Evolutionary conservation across 2,888 invertebrate species (phyloP).

Genomic region (Leucania comma): DNA sequence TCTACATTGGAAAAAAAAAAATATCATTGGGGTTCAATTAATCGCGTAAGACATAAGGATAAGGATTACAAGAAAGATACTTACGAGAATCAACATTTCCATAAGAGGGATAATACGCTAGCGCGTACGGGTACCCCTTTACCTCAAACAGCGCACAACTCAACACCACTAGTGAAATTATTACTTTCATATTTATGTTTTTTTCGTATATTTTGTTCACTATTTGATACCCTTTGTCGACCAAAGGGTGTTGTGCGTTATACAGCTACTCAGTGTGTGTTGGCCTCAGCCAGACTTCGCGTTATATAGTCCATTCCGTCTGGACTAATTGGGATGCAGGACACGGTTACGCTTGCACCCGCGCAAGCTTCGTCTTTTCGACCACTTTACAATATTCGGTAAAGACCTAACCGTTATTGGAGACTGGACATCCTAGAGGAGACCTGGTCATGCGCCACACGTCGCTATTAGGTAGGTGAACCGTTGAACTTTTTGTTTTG

Average conservation of each 20-base stretch:
- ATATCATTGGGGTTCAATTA: not conserved
- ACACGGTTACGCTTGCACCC: slow-evolving; percentile 79
- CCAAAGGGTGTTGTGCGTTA: slow-evolving; percentile 76
- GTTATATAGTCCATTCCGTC: slow-evolving; percentile 84
- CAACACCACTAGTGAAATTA: slow-evolving; percentile 72
- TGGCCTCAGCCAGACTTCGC: slow-evolving; percentile 70
- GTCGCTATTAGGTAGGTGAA: slow-evolving; percentile 72
- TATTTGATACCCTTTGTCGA: slow-evolving; percentile 65
- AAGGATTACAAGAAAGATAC: slow-evolving; percentile 64
- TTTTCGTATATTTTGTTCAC: slow-evolving; percentile 58
- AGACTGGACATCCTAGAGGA: slow-evolving; percentile 78
- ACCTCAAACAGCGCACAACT: slow-evolving; percentile 79
- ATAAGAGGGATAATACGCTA: slow-evolving; percentile 79
- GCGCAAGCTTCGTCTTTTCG: slow-evolving; percentile 66
- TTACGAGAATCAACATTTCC: slow-evolving; percentile 85
- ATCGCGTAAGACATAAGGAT: not conserved
- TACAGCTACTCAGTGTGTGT: slow-evolving; percentile 77
- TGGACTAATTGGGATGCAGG: slow-evolving; percentile 85
- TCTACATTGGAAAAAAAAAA: too few relatives aligned
- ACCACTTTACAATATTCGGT: slow-evolving; percentile 81
- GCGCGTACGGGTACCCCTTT: slow-evolving; percentile 77
- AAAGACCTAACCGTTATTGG: slow-evolving; percentile 84
- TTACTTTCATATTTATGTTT: slow-evolving; percentile 76
- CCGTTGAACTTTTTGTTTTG: slow-evolving; percentile 78
- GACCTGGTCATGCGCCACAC: slow-evolving; percentile 80